phyloP scores from a whole-genome alignment of 2,888 invertebrate genomes.

The Oxyscelio sp. region DNA sequence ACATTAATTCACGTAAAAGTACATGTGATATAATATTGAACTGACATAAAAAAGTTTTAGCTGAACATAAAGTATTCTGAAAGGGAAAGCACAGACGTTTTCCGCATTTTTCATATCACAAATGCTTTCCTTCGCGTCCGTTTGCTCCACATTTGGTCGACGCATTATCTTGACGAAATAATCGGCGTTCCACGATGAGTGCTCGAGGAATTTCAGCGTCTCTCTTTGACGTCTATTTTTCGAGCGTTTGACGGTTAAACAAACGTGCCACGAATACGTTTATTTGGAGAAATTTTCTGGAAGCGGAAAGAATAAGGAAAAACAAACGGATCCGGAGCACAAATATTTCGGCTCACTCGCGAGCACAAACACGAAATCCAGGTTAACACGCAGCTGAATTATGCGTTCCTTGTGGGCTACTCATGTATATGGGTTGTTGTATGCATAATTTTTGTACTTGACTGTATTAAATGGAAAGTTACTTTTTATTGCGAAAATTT shows the following conservation, averaged over 20 bases:
- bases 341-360: conserved; percentile 11
- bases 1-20: too few relatives aligned
- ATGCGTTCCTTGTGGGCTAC: conserved; percentile 61
- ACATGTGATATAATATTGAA: too few relatives aligned
- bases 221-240: conserved; percentile 4
- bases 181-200: background rate
- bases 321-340: conserved; percentile 12
- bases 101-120: too few relatives aligned
- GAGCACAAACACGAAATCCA: conserved; percentile 54
- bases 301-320: conserved; percentile 19
- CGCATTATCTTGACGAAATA: conserved; percentile 29
- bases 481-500: conserved; percentile 60
- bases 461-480: conserved; percentile 60
- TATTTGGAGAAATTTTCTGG: conserved; percentile 23
- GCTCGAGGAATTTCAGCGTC: background rate
- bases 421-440: conserved; percentile 63
- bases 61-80: too few relatives aligned
- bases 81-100: too few relatives aligned
- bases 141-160: conserved; percentile 14
- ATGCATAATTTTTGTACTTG: conserved; percentile 63
- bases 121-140: conserved; percentile 3
- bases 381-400: conserved; percentile 66
- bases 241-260: conserved; percentile 20
- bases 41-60: too few relatives aligned
- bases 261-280: conserved; percentile 16